Evolutionary conservation across 2,797 vertebrate species (phyloP).

Genomic region (Argya squamiceps): DNA sequence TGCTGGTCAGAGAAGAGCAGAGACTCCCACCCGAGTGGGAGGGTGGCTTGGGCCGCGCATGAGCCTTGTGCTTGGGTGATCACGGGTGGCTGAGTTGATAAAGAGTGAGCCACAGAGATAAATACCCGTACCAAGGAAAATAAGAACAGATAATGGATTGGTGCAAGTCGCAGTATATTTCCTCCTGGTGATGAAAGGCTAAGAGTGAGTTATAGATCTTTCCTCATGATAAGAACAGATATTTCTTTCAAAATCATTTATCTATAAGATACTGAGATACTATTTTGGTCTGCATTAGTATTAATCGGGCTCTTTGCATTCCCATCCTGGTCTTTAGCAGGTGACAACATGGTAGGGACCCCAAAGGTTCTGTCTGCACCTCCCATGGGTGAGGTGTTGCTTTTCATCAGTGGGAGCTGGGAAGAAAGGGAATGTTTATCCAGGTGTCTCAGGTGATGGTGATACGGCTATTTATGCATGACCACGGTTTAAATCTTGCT

Average conservation of each 20-base stretch:
- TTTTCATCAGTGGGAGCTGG: conserved; percentile 32
- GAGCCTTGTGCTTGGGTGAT: background rate
- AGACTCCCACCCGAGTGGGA: background rate
- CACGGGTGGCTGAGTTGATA: background rate
- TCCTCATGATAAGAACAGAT: background rate
- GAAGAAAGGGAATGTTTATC: conserved; percentile 11
- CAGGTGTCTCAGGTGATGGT: conserved; percentile 19
- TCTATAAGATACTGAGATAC: conserved; percentile 18
- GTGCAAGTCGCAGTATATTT: conserved; percentile 11
- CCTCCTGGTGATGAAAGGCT: conserved; percentile 53
- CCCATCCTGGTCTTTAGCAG: background rate
- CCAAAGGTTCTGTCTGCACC: background rate
- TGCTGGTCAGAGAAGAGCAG: background rate
- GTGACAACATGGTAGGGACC: background rate
- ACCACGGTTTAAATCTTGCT: conserved; percentile 36
- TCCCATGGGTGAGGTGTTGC: conserved; percentile 5
- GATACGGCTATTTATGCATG: background rate
- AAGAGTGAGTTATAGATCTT: conserved; percentile 58
- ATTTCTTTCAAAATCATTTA: conserved; percentile 45
- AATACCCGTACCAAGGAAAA: background rate
- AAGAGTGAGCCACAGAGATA: conserved; percentile 43
- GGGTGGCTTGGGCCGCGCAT: background rate
- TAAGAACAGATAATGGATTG: conserved; percentile 60
- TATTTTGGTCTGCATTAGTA: conserved; percentile 33
- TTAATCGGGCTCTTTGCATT: conserved; percentile 56